Conservation (phyloP, 2,888 invertebrate species). For the Aproaerema taeniolella region DNA sequence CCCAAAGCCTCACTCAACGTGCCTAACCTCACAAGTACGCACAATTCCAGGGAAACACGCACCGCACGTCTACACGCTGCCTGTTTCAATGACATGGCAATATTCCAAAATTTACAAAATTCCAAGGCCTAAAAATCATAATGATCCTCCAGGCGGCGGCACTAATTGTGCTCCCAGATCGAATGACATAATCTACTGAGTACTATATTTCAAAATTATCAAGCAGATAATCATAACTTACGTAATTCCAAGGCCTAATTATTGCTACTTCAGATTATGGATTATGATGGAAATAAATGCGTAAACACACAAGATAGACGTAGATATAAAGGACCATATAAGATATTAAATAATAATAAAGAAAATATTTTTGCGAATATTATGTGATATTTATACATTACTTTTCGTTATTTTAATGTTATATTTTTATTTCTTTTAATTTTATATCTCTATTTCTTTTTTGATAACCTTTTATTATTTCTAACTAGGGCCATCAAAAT, state of each 20-base stretch:
- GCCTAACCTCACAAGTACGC: too few relatives aligned
- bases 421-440: slow-evolving; percentile 46
- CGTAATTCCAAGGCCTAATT: slow-evolving; percentile 22
- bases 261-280: slow-evolving; percentile 2
- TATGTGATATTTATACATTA: slow-evolving; percentile 70
- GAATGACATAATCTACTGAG: too few relatives aligned
- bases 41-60: too few relatives aligned
- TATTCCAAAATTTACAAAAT: neutral
- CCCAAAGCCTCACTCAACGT: slow-evolving; percentile 12
- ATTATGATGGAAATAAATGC: slow-evolving; percentile 16
- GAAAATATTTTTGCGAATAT: slow-evolving; percentile 63
- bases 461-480: slow-evolving; percentile 71
- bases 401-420: slow-evolving; percentile 64
- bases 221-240: too few relatives aligned
- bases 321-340: slow-evolving; percentile 60
- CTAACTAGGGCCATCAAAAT: slow-evolving; percentile 48
- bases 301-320: slow-evolving; percentile 44
- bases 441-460: too few relatives aligned
- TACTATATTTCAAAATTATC: too few relatives aligned
- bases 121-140: too few relatives aligned
- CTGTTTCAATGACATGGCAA: too few relatives aligned
- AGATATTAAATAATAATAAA: slow-evolving; percentile 55
- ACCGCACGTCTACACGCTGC: too few relatives aligned
- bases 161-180: neutral
- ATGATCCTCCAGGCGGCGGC: too few relatives aligned